Percentiles rank a stretch among this genome's conserved stretches.
These are phyloP conservation scores for Cochlearius cochlearius DNA, from an alignment of 2,113 vertebrate genomes.

Conservation along the genomic window DNA sequence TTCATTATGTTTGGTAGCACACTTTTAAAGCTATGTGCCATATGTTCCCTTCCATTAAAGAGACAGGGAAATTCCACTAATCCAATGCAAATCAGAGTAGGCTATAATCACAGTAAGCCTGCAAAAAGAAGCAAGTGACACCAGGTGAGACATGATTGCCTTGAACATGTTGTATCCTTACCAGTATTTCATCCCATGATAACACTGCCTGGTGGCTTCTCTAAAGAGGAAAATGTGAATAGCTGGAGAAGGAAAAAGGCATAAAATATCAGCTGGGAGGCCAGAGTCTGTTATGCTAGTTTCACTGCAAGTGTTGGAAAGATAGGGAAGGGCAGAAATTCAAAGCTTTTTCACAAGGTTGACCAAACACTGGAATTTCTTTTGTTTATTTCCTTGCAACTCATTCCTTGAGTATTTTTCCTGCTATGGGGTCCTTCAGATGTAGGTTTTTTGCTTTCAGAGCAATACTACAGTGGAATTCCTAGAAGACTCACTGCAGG, in stretches of 20 bases:
- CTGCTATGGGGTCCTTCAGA: neutral
- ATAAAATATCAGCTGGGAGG: neutral
- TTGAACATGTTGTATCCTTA: neutral
- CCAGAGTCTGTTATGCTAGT: neutral
- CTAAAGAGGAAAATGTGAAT: neutral
- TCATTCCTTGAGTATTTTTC: neutral
- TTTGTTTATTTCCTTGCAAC: neutral
- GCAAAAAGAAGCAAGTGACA: neutral
- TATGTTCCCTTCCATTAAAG: slow-evolving; percentile 37
- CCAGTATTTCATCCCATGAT: neutral
- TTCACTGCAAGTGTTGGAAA: neutral
- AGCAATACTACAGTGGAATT: neutral
- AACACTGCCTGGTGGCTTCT: neutral
- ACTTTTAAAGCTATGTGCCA: slow-evolving; percentile 17
- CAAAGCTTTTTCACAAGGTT: neutral
- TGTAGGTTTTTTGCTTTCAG: neutral
- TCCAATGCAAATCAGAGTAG: neutral
- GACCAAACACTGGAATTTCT: neutral
- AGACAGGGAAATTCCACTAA: slow-evolving; percentile 26
- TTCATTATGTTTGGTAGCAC: slow-evolving; percentile 14
- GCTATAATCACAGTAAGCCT: neutral
- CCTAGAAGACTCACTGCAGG: neutral
- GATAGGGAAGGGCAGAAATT: neutral
- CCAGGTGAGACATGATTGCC: neutral
- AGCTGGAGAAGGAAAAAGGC: neutral